These are phyloP conservation scores for Polymixis lichenea DNA, from an alignment of 2,888 invertebrate species.

Conservation along the genomic window DNA sequence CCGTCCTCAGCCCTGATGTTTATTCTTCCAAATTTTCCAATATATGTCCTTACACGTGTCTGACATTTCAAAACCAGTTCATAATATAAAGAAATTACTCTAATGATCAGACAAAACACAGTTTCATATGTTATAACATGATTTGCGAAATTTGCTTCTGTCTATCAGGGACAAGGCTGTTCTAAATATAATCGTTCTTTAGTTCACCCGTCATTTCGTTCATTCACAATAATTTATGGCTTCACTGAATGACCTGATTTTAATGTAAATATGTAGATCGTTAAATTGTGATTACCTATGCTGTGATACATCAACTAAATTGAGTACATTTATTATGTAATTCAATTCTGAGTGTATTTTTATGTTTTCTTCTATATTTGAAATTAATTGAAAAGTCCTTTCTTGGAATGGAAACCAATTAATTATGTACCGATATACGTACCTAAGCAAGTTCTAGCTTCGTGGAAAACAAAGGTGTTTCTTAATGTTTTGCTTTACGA, in stretches of 20 bases:
- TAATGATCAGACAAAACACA: slow-evolving; percentile 6
- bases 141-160: slow-evolving; percentile 28
- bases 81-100: slow-evolving; percentile 20
- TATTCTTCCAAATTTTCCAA: not conserved
- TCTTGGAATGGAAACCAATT: not conserved
- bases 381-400: not conserved
- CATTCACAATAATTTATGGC: slow-evolving; percentile 27
- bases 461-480: not conserved
- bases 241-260: slow-evolving; percentile 19
- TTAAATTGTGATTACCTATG: not conserved
- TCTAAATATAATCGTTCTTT: slow-evolving; percentile 43
- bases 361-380: slow-evolving; percentile 16
- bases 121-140: slow-evolving; percentile 21
- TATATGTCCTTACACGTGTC: slow-evolving; percentile 20
- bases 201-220: slow-evolving; percentile 28
- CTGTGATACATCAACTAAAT: not conserved
- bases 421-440: no score
- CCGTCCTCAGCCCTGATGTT: not conserved
- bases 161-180: slow-evolving; percentile 47
- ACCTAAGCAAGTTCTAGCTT: not conserved
- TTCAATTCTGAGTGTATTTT: not conserved
- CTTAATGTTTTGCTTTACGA: not conserved
- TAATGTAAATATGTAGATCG: not conserved
- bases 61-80: slow-evolving; percentile 11
- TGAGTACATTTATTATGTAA: not conserved